phyloP scores from a whole-genome alignment of 1,140 invertebrate genomes.

The Rhizoglyphus robini region DNA sequence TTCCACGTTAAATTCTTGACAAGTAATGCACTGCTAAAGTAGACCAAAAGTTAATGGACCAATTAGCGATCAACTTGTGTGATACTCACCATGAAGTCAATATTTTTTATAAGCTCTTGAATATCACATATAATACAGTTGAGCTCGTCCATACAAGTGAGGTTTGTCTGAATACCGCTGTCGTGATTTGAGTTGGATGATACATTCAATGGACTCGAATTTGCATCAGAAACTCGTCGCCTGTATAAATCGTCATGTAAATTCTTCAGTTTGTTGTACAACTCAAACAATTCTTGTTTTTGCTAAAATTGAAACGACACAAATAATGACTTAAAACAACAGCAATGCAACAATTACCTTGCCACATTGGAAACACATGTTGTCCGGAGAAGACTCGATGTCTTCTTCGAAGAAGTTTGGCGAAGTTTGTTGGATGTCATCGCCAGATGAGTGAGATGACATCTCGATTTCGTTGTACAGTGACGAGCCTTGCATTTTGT shows the following conservation, averaged over 20 bases:
- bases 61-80: neutral
- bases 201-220: neutral
- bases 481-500: slow-evolving; percentile 28
- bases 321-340: neutral
- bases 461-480: slow-evolving; percentile 42
- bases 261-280: slow-evolving; percentile 36
- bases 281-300: slow-evolving; percentile 38
- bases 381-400: neutral
- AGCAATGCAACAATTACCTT: neutral
- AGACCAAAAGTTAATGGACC: neutral
- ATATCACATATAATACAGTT: slow-evolving; percentile 11
- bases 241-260: slow-evolving; percentile 35
- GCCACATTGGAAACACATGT: neutral
- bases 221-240: slow-evolving; percentile 18
- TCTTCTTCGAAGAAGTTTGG: slow-evolving; percentile 5
- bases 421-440: slow-evolving; percentile 12
- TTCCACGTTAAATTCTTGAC: slow-evolving; percentile 19
- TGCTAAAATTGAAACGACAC: slow-evolving; percentile 29
- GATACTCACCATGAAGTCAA: neutral
- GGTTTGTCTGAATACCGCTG: slow-evolving; percentile 22
- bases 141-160: neutral
- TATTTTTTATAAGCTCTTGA: slow-evolving; percentile 2
- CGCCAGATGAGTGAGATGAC: slow-evolving; percentile 30
- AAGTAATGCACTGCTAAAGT: slow-evolving; percentile 19
- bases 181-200: slow-evolving; percentile 24